Base-by-base conservation (phyloP, 2,888 invertebrate genomes). In the Eustalomyia histrio region DNA sequence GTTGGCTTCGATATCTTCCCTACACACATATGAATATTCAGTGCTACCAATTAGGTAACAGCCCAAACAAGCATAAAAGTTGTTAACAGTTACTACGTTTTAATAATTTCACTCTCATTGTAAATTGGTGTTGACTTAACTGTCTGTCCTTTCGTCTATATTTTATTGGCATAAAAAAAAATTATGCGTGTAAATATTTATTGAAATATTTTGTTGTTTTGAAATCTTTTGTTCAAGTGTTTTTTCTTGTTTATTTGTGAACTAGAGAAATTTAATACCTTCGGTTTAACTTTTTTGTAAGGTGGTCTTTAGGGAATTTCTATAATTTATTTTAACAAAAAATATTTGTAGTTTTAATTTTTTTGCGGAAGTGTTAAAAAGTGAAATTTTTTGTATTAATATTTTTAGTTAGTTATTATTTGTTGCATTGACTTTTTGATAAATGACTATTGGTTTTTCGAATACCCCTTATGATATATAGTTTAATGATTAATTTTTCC, bases 221-320 rank as follows among this genome's bases (percentile, higher is more conserved):
- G n/a, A 47, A 47, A 47, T 12, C 29, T 76, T 76, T 69, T 29
- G 29, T 29, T 24, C 10, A 60, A 52, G 9, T 53, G 12, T 47
- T 21, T 55, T 55, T 29, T 55, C 16, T 55, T 65, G 35, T 18
- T 53, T 33, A 18, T n/a, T 9, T 33, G 9, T 39, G 65, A 67
- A 63, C n/a, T 50, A 67, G 67, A 79, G 72, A 79, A 79, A 80
- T 73, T 80, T 80, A 58, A 68, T 53, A 64, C 35, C 53, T 47
- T 58, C 14, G 55, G 7, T 64, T 68, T 21, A 47, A 5, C 14
- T n/a, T 63, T 6, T 29, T 29, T 6, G 7, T 29, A 29, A 29
- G 29, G 4, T 29, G 6, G 29, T 29, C 29, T 63, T 63, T 63
- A 63, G 43, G 63, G 39, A 29, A 17, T 63, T 63, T 47, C 9